Percentiles rank a stretch among this genome's conserved stretches.
Evolutionary conservation across 2,888 invertebrate genomes (phyloP).

Genomic region (Diaperis boleti): DNA sequence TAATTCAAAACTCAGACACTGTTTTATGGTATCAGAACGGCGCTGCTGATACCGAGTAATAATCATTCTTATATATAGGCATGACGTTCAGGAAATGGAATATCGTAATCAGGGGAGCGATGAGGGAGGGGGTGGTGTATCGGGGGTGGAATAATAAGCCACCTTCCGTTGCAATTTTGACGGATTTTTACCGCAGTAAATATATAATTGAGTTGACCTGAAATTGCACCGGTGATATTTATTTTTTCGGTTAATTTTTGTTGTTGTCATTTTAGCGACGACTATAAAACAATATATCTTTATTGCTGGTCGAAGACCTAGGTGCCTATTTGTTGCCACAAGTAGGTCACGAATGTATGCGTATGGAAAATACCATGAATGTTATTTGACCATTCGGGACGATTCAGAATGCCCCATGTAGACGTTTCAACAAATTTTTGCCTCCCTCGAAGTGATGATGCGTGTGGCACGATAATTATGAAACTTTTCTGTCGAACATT

Average conservation of each 20-base stretch:
- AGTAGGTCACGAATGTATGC: too few species aligned
- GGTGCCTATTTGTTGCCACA: neutral
- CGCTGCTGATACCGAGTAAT: slow-evolving; percentile 61
- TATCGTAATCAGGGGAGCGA: slow-evolving; percentile 57
- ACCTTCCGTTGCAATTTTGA: neutral
- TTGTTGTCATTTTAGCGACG: neutral
- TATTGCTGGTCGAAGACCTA: too few species aligned
- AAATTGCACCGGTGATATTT: neutral
- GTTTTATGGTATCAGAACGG: slow-evolving; percentile 59
- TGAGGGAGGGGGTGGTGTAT: slow-evolving; percentile 5
- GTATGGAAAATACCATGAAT: too few species aligned
- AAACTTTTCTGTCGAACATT: slow-evolving; percentile 23
- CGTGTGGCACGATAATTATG: slow-evolving; percentile 18
- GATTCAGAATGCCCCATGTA: too few species aligned
- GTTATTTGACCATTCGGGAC: neutral
- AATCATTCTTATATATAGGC: slow-evolving; percentile 61
- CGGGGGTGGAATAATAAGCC: neutral
- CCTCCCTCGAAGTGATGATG: too few species aligned
- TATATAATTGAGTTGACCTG: too few species aligned
- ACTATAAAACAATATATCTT: neutral
- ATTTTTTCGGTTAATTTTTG: neutral
- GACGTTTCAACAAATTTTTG: too few species aligned
- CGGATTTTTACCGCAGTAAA: too few species aligned
- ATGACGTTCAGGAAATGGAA: slow-evolving; percentile 56
- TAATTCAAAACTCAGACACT: slow-evolving; percentile 65